A percentile compares a stretch with the other conserved stretches of the same genome.
Conservation (phyloP, 2,888 invertebrate genomes). For the Octodonta nipae region DNA sequence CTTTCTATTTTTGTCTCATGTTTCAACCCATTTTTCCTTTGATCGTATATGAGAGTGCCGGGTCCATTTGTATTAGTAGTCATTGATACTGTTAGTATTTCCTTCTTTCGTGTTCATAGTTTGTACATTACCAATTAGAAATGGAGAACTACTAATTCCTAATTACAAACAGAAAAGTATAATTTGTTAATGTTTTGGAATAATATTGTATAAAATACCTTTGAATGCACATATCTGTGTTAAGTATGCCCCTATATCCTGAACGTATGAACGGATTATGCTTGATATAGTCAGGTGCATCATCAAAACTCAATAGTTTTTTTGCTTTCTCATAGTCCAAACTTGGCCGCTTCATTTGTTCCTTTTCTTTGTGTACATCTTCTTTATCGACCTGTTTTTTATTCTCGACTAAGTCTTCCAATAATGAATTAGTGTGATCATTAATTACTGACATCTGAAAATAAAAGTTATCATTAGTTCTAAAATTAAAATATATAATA, state of each 20-base stretch:
- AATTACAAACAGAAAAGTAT: no score
- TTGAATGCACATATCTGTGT: slow-evolving; percentile 72
- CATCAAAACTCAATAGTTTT: slow-evolving; percentile 35
- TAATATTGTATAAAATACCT: slow-evolving; percentile 58
- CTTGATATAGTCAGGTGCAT: slow-evolving; percentile 69
- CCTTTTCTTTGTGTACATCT: no score
- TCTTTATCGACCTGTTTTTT: slow-evolving; percentile 6
- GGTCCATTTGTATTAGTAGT: no score
- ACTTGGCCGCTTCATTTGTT: background rate
- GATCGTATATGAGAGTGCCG: no score
- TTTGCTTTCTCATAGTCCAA: slow-evolving; percentile 21
- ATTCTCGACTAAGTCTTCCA: slow-evolving; percentile 16
- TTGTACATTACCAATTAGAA: no score
- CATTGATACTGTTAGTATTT: no score
- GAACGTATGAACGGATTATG: slow-evolving; percentile 75
- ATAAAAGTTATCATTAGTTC: background rate
- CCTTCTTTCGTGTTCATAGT: no score
- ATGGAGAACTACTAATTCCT: no score
- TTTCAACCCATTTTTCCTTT: no score
- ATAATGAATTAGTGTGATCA: slow-evolving; percentile 19
- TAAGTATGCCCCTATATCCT: slow-evolving; percentile 73
- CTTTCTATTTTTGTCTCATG: no score
- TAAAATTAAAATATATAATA: no score
- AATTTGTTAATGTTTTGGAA: no score
- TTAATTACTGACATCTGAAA: slow-evolving; percentile 12